These are phyloP conservation scores for Diarsia brunnea DNA, from an alignment of 2,888 invertebrate genomes.

Conservation along the genomic window DNA sequence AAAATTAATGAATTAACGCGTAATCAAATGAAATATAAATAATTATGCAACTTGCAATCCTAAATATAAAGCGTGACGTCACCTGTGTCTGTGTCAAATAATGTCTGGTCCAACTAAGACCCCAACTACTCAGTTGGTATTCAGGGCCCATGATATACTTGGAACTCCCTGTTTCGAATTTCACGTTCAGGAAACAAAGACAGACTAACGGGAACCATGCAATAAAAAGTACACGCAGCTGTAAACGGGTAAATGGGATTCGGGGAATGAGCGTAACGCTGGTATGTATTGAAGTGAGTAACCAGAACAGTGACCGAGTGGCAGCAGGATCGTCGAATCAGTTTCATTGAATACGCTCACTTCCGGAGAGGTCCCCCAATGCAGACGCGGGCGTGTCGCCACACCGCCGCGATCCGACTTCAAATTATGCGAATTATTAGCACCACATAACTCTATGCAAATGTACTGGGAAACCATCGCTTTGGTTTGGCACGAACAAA, in stretches of 20 bases:
- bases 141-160: too few species aligned
- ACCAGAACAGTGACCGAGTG: conserved; percentile 89
- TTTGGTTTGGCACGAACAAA: background rate
- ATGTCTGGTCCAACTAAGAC: background rate
- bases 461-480: conserved; percentile 18
- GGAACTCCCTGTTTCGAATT: background rate
- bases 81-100: background rate
- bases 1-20: conserved; percentile 8
- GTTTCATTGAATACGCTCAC: conserved; percentile 85
- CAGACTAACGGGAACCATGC: background rate
- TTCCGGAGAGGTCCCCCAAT: conserved; percentile 88
- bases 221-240: background rate
- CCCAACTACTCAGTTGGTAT: background rate
- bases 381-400: conserved; percentile 74
- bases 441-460: conserved; percentile 61
- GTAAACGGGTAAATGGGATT: conserved; percentile 27
- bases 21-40: background rate
- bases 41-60: conserved; percentile 10
- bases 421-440: conserved; percentile 65
- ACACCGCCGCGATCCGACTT: conserved; percentile 67
- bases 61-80: background rate
- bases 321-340: conserved; percentile 84
- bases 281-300: conserved; percentile 71
- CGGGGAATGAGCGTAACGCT: conserved; percentile 43
- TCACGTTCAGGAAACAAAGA: background rate